These are phyloP conservation scores for Apteryx owenii DNA, from an alignment of 2,113 vertebrate genomes.

Conservation along the genomic window DNA sequence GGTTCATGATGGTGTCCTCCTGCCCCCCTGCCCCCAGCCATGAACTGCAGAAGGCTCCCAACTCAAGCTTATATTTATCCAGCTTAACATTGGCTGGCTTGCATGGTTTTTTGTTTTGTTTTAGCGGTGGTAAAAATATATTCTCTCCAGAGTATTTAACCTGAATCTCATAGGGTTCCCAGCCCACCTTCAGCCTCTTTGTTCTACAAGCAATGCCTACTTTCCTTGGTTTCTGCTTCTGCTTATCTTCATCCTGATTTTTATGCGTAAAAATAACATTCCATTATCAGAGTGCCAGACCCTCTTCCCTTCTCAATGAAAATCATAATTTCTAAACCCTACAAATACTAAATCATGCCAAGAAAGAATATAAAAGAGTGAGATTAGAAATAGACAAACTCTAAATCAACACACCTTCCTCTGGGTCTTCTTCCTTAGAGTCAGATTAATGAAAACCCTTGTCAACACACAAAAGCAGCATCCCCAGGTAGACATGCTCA, in stretches of 20 bases:
- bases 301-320: neutral
- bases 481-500: neutral
- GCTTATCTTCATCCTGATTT: neutral
- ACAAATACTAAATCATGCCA: neutral
- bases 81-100: neutral
- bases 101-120: neutral
- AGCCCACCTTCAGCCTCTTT: neutral
- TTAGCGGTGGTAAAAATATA: neutral
- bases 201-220: neutral
- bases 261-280: neutral
- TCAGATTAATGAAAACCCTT: neutral
- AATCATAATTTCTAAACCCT: neutral
- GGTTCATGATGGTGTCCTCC: neutral
- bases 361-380: neutral
- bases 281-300: accelerated
- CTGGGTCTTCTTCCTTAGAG: neutral
- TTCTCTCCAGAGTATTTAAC: no score
- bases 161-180: neutral
- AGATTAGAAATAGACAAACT: neutral
- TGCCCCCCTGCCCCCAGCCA: neutral
- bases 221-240: neutral
- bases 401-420: neutral
- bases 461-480: neutral
- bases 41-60: neutral
- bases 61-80: neutral